Conservation (phyloP, 2,888 invertebrate species). For the Marasmarcha lunaedactyla region DNA sequence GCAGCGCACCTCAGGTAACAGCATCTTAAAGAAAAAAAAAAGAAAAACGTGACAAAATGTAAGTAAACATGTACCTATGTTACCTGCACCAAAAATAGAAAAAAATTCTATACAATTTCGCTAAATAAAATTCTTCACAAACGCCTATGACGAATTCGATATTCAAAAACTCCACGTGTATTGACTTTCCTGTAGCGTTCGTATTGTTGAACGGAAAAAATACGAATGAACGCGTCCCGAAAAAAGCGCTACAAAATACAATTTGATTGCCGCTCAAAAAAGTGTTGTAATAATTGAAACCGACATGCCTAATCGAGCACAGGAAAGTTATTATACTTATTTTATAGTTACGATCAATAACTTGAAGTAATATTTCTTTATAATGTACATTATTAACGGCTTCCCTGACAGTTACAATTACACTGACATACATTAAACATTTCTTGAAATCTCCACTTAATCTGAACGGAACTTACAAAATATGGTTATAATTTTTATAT, state of each 20-base stretch:
- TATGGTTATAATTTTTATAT: too few relatives aligned
- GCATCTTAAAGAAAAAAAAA: constrained; percentile 32
- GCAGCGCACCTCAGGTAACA: constrained; percentile 53
- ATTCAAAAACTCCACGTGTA: constrained; percentile 42
- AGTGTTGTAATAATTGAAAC: constrained; percentile 34
- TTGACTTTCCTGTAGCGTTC: constrained; percentile 43
- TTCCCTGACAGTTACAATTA: too few relatives aligned
- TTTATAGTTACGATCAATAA: constrained; percentile 6
- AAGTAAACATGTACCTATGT: constrained; percentile 65
- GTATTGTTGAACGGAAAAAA: constrained; percentile 16
- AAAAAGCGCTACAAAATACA: constrained; percentile 38
- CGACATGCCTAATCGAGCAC: constrained; percentile 33
- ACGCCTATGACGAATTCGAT: constrained; percentile 42
- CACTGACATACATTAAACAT: not conserved
- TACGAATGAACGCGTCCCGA: not conserved
- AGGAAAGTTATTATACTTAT: constrained; percentile 30
- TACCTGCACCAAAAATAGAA: constrained; percentile 32
- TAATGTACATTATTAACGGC: too few relatives aligned
- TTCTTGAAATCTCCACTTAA: not conserved
- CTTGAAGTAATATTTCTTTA: too few relatives aligned
- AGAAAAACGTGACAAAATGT: constrained; percentile 67
- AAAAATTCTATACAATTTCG: constrained; percentile 38
- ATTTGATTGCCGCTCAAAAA: constrained; percentile 32
- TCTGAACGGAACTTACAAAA: not conserved
- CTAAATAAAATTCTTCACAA: constrained; percentile 26